Conservation (phyloP, 2,888 invertebrate species). For the Nomada fucata region DNA sequence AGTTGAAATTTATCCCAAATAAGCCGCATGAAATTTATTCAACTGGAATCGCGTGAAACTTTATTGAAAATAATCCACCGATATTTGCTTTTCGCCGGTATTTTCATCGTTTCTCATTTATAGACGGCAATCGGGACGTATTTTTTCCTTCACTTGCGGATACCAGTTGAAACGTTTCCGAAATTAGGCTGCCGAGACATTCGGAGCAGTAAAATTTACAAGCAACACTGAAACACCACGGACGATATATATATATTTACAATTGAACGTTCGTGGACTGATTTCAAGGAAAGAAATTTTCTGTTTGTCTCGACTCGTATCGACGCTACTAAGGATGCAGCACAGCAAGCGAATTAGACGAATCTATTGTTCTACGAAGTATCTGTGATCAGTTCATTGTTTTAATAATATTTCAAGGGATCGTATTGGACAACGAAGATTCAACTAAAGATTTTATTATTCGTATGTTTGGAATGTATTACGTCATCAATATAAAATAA, state of each 20-base stretch:
- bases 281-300: neutral
- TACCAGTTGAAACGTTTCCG: too few relatives aligned
- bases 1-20: neutral
- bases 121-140: neutral
- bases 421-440: neutral
- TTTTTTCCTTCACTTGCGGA: neutral
- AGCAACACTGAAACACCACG: too few relatives aligned
- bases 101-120: neutral
- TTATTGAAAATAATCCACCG: neutral
- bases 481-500: too few relatives aligned
- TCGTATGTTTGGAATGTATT: too few relatives aligned
- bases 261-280: too few relatives aligned
- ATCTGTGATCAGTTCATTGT: neutral
- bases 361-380: neutral
- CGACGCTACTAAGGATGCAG: neutral
- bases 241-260: conserved; percentile 15
- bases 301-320: neutral
- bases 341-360: too few relatives aligned
- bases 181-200: too few relatives aligned
- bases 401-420: neutral
- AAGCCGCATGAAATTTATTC: conserved; percentile 21
- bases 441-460: too few relatives aligned
- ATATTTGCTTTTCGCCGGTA: neutral
- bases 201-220: too few relatives aligned
- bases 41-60: neutral